These are phyloP conservation scores for Mobula birostris DNA, from an alignment of 2,113 vertebrate species.

Conservation along the genomic window DNA sequence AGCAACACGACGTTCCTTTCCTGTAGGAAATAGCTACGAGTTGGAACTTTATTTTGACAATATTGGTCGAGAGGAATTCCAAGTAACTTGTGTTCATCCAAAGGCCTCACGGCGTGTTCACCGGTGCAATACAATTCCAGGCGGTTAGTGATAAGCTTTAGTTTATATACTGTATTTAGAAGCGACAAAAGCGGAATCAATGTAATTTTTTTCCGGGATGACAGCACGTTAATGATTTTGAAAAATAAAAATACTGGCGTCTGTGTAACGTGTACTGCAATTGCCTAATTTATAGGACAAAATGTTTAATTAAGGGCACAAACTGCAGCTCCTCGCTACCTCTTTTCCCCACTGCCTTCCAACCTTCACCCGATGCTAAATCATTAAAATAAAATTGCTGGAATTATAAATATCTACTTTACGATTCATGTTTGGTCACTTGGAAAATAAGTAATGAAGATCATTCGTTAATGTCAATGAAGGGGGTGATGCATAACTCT, in stretches of 20 bases:
- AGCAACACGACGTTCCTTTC: not conserved
- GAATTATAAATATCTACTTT: slow-evolving; percentile 53
- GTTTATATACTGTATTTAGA: not conserved
- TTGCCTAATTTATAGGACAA: slow-evolving; percentile 48
- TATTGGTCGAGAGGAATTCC: not conserved
- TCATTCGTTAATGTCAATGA: slow-evolving; percentile 65
- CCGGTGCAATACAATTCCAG: not conserved
- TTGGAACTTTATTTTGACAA: not conserved
- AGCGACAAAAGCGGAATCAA: not conserved
- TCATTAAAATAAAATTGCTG: slow-evolving; percentile 50
- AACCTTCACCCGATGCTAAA: slow-evolving; percentile 46
- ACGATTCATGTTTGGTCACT: slow-evolving; percentile 51
- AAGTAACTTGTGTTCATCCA: not conserved
- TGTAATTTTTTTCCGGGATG: not conserved
- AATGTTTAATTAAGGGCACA: slow-evolving; percentile 43
- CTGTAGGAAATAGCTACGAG: not conserved
- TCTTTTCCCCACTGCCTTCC: slow-evolving; percentile 16
- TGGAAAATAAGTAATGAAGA: slow-evolving; percentile 64
- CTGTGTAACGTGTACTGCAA: not conserved
- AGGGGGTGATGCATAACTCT: slow-evolving; percentile 47
- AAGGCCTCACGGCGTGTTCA: not conserved
- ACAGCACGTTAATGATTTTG: not conserved
- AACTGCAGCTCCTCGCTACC: slow-evolving; percentile 35
- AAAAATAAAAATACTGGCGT: not conserved
- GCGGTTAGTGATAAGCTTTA: not conserved